phyloP scores from a whole-genome alignment of 2,113 vertebrate species.

The Pteronura brasiliensis region DNA sequence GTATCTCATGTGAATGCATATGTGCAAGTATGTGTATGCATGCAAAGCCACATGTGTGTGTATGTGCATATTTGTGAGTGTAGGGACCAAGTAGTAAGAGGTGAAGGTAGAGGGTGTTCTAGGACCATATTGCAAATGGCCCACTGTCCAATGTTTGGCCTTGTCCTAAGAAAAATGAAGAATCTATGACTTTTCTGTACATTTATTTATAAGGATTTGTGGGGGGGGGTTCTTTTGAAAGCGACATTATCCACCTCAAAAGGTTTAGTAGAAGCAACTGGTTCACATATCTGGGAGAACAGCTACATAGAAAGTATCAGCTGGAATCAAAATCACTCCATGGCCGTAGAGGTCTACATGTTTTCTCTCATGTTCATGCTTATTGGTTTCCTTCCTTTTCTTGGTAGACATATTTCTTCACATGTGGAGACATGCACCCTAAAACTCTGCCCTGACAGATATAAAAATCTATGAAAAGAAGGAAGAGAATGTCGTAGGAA shows the following conservation, averaged over 20 bases:
- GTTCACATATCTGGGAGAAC: not conserved
- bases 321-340: not conserved
- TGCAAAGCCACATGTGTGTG: not conserved
- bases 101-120: not conserved
- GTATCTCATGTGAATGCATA: not conserved
- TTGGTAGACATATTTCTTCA: not conserved
- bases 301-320: not conserved
- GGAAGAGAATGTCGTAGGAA: not conserved
- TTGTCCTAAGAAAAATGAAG: not conserved
- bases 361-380: not conserved
- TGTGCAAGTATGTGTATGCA: too few relatives aligned
- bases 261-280: not conserved
- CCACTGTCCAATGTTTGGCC: not conserved
- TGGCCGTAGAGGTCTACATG: not conserved
- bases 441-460: not conserved
- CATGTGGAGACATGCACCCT: not conserved
- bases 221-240: not conserved
- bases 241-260: not conserved
- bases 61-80: not conserved
- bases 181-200: not conserved
- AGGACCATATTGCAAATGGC: not conserved
- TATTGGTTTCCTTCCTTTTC: not conserved
- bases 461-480: not conserved
- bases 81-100: not conserved
- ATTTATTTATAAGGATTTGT: not conserved